phyloP scores from a whole-genome alignment of 1,140 invertebrate genomes.

The Magallana ariakensis region DNA sequence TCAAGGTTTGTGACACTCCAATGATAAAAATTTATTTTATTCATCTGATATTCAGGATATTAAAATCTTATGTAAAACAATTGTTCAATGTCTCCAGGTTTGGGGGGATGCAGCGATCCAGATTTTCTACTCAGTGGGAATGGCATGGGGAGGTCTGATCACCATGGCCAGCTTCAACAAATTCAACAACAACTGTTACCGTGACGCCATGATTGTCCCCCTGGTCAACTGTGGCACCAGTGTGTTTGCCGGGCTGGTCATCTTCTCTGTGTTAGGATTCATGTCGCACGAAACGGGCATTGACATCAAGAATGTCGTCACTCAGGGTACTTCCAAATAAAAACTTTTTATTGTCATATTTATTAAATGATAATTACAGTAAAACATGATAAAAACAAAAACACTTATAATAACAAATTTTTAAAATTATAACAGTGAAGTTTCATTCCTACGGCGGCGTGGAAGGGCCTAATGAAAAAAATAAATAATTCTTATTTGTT shows the following conservation, averaged over 20 bases:
- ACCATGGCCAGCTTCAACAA: slow-evolving; percentile 79
- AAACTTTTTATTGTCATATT: neutral
- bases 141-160: slow-evolving; percentile 79
- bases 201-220: slow-evolving; percentile 95
- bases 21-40: too few species aligned
- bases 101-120: slow-evolving; percentile 79
- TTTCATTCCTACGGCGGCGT: too few species aligned
- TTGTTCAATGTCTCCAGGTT: too few species aligned
- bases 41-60: too few species aligned
- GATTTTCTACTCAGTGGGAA: slow-evolving; percentile 78
- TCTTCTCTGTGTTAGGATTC: slow-evolving; percentile 96
- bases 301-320: slow-evolving; percentile 73
- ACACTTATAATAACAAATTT: too few species aligned
- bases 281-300: slow-evolving; percentile 76
- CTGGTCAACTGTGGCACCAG: slow-evolving; percentile 97
- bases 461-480: too few species aligned
- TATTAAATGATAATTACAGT: too few species aligned
- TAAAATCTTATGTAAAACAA: too few species aligned
- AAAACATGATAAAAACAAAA: too few species aligned
- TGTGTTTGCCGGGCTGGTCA: slow-evolving; percentile 98
- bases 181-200: slow-evolving; percentile 77
- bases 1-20: slow-evolving; percentile 54
- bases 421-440: too few species aligned
- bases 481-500: too few species aligned
- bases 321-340: slow-evolving; percentile 65